Conservation (phyloP, 2,797 vertebrate genomes). For the Paguma larvata region DNA sequence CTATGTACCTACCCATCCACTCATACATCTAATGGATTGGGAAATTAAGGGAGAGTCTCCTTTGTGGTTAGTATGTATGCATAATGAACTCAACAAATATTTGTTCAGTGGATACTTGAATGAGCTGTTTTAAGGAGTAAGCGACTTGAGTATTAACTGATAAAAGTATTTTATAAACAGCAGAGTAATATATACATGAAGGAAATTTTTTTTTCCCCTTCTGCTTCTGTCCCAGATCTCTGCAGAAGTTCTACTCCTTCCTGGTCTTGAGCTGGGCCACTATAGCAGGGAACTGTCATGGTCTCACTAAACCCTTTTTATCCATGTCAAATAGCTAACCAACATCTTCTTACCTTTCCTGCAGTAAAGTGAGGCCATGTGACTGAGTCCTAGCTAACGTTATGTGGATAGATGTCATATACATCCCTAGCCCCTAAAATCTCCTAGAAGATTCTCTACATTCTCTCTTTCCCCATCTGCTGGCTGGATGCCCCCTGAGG, state of each 20-base stretch:
- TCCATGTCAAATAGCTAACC: neutral
- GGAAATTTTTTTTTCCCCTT: neutral
- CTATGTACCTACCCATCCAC: neutral
- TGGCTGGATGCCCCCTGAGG: neutral
- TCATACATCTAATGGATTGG: neutral
- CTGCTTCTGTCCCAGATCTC: constrained; percentile 24
- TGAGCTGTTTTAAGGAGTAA: neutral
- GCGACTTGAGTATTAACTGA: neutral
- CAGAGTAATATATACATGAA: neutral
- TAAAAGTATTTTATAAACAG: constrained; percentile 26
- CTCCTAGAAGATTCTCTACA: neutral
- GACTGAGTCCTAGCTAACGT: neutral
- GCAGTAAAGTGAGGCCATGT: neutral
- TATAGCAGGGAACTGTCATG: neutral
- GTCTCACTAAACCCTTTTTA: neutral
- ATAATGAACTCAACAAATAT: constrained; percentile 35
- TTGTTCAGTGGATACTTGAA: constrained; percentile 42
- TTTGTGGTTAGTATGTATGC: neutral
- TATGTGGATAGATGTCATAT: neutral
- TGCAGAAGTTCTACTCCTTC: constrained; percentile 24
- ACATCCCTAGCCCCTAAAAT: neutral
- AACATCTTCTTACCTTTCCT: neutral
- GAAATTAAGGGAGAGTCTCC: constrained; percentile 12
- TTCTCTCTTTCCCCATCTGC: neutral
- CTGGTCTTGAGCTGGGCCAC: neutral